Evolutionary conservation across 2,113 vertebrate species (phyloP).

Genomic region (Connochaetes taurinus): DNA sequence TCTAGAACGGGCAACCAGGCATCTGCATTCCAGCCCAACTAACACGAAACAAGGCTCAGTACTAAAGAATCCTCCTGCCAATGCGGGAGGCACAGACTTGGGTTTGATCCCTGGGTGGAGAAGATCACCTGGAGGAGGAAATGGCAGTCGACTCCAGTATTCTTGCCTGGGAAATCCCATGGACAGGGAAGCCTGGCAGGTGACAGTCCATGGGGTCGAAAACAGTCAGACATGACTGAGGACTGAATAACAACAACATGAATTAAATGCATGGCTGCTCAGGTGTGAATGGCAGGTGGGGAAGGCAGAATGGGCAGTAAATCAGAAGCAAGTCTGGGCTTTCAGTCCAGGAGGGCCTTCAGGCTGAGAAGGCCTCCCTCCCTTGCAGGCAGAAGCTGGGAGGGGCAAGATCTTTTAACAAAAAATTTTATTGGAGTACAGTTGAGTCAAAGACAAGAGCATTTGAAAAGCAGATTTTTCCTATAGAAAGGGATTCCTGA

Average conservation of each 20-base stretch:
- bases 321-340: background rate
- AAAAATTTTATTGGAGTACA: background rate
- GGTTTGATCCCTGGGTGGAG: background rate
- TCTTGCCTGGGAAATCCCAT: background rate
- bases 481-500: conserved; percentile 14
- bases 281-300: background rate
- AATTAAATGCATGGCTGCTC: background rate
- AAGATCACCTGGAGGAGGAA: background rate
- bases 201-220: background rate
- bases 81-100: background rate
- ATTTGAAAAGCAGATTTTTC: conserved; percentile 51
- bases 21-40: background rate
- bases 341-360: background rate
- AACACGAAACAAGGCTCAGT: background rate
- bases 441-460: background rate
- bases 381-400: background rate
- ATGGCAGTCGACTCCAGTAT: background rate
- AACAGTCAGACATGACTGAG: background rate
- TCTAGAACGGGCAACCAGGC: background rate
- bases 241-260: background rate
- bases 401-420: background rate
- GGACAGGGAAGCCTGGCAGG: background rate
- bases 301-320: background rate
- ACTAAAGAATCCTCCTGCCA: background rate
- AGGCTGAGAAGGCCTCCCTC: background rate